Base-by-base conservation (phyloP, 2,113 vertebrate genomes). In the Notarius lentiginosus region DNA sequence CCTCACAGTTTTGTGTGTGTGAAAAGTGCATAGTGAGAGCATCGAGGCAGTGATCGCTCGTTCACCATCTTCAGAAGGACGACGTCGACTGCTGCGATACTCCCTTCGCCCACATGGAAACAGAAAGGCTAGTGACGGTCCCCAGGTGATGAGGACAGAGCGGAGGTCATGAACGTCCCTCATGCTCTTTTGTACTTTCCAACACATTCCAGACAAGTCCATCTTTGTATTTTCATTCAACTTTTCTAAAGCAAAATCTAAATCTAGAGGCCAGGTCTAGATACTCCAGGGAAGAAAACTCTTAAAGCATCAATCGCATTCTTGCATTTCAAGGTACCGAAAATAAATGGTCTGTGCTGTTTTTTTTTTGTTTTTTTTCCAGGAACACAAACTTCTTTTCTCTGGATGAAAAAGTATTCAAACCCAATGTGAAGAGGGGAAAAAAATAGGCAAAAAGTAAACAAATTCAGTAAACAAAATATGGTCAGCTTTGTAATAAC, bases 21-120 rank as follows among this genome's bases (percentile, higher is more conserved):
- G 83, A 90, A 94, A 96, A 95, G 95, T 96, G 95, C 95, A 95
- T 96, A 95, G 94, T 82, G 93, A 94, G 93, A 92, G 95, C 93
- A 91, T 92, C 91, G 79, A 93, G 94, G 90, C 20, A 88, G 88
- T 90, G 90, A 91, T 88, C 30, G 60, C 90, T 79, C 70, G 22
- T 79, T 87, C 55, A 4, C 82, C 73, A 6, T 83, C 79, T 87
- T 79, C 20, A 72, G 77, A 60, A 83, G 61, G 82, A 79, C 14
- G 20, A 49, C 47, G 60, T 27, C 72, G 20, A 79, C 81, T 77
- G 84, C 84, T 56, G 41, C 22, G 73, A 83, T 72, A 60, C 83
- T 65, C 80, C 75, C 7, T 85, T 72, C 24, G 56, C 55, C 79
- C 75, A 51, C 30, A 58, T 73, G 55, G 72, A 89, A 84, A 89